phyloP scores from a whole-genome alignment of 2,888 invertebrate species.

The Scrobipalpa costella region DNA sequence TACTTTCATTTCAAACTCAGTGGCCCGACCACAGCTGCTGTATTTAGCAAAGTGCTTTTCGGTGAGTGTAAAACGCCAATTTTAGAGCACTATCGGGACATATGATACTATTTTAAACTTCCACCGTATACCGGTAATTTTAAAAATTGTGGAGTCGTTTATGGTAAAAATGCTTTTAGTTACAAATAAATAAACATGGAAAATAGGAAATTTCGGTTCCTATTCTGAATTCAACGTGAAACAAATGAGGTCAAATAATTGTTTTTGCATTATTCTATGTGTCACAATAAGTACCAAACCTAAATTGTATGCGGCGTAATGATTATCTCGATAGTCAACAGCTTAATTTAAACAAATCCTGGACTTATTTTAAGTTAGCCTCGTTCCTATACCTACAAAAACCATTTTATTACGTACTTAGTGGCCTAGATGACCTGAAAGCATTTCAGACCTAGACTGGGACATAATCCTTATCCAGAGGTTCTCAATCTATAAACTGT shows the following conservation, averaged over 20 bases:
- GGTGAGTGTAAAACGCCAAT: neutral
- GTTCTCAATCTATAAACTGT: constrained; percentile 5
- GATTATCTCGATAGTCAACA: no score
- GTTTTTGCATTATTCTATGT: no score
- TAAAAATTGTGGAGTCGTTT: neutral
- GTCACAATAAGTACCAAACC: no score
- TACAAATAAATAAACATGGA: no score
- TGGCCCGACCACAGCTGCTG: neutral
- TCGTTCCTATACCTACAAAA: no score
- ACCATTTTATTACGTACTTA: neutral
- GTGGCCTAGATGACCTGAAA: neutral
- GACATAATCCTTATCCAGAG: constrained; percentile 18
- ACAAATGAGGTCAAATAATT: no score
- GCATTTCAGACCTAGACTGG: neutral
- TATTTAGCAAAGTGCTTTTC: constrained; percentile 10
- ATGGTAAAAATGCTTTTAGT: neutral
- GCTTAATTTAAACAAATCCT: no score
- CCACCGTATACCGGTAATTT: neutral
- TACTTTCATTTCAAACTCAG: neutral
- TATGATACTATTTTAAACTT: constrained; percentile 1
- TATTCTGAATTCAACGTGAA: no score
- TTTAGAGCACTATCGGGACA: constrained; percentile 3
- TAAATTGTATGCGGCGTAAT: no score
- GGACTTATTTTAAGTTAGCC: neutral
- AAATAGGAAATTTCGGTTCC: no score